Evolutionary conservation across 1,140 invertebrate genomes (phyloP).

Genomic region (Trigoniulus corallinus): DNA sequence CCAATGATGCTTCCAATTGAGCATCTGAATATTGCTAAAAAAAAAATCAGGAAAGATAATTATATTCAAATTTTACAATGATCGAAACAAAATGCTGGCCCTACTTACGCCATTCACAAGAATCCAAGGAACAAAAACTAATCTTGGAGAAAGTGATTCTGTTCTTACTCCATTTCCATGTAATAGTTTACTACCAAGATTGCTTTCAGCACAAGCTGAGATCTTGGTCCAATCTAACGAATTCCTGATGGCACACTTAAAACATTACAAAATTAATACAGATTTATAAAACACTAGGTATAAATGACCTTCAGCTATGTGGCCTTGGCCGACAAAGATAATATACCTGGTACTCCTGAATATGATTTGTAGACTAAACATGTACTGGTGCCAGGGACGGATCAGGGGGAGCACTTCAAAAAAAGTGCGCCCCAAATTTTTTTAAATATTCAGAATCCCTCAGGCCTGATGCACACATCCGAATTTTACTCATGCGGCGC

Average conservation of each 20-base stretch:
- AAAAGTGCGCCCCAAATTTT: too few relatives aligned
- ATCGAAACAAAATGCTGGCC: too few relatives aligned
- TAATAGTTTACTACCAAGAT: not conserved
- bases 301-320: not conserved
- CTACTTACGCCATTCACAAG: not conserved
- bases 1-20: not conserved
- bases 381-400: too few relatives aligned
- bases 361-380: too few relatives aligned
- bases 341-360: too few relatives aligned
- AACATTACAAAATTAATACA: not conserved
- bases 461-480: too few relatives aligned
- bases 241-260: not conserved
- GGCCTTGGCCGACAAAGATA: too few relatives aligned
- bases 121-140: constrained; percentile 2
- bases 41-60: too few relatives aligned
- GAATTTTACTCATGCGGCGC: too few relatives aligned
- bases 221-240: not conserved
- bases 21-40: not conserved
- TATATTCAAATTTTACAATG: not conserved
- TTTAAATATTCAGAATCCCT: too few relatives aligned
- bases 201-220: not conserved
- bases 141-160: not conserved
- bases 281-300: too few relatives aligned
- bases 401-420: too few relatives aligned
- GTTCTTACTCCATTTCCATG: constrained; percentile 2